Base-by-base conservation (phyloP, 2,888 invertebrate genomes). In the Drosophila silvestris region DNA sequence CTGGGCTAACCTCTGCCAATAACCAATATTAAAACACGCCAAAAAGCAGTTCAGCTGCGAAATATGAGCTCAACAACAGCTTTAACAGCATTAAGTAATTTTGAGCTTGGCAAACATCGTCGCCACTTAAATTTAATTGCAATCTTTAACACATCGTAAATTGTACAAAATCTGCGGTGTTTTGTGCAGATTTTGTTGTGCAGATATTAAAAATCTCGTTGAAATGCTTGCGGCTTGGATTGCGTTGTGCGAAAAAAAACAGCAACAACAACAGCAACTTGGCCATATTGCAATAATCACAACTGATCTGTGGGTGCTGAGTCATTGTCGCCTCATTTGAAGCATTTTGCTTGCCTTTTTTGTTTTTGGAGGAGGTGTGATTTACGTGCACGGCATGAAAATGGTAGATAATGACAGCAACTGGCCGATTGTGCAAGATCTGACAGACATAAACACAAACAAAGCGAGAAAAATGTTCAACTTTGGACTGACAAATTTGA, bases 351-450 rank as follows among this genome's bases (percentile, higher is more conserved):
- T 10, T 14, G 50, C 51, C 35, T 32, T 47, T 33, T 28, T 32
- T 62, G 51, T 41, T 65, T 58, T n/a, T 41, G 32, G 26, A 19
- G 44, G 1, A 4, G 19, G 22, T 22, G 33, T 59, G 52, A 72
- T 51, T 69, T 74, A 79, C 82, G 79, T 82, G 85, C 72, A 39
- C 41, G 79, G 82, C 73, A 69, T 79, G 72, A 75, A 79, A 85
- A 70, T 77, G 53, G 61, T 41, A 82, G 83, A 84, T 84, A 84
- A 88, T 84, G 77, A 70, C 66, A 59, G 52, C 65, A 68, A 71
- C 61, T 68, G 67, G 61, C 47, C 56, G 73, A 79, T 83, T 84
- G 70, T 74, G 74, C 70, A 84, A 87, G 82, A 84, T 74, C 58
- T 68, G 61, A 30, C 56, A 52, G 58, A 39, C 53, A 41, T 44